phyloP scores from a whole-genome alignment of 92 coral and sea anemone species.

The Parazoanthus darwini region DNA sequence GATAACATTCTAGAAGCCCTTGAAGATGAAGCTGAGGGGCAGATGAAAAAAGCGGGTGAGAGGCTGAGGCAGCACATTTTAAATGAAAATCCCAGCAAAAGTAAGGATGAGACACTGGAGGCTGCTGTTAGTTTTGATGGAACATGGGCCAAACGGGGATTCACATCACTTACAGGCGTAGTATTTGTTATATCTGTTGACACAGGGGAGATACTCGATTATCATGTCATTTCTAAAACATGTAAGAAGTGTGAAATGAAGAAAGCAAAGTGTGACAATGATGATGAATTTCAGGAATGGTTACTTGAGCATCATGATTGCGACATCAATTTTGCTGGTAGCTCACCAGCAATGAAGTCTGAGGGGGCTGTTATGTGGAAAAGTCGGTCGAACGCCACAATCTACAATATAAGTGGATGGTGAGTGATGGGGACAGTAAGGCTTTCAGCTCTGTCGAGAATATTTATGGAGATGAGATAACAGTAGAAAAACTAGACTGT shows the following conservation, averaged over 20 bases:
- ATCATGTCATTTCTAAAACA: constrained; percentile 43
- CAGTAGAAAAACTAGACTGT: constrained; percentile 58
- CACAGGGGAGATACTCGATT: constrained; percentile 44
- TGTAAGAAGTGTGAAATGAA: constrained; percentile 45
- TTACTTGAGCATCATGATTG: constrained; percentile 21
- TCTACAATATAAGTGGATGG: constrained; percentile 55
- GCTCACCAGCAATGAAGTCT: constrained; percentile 62
- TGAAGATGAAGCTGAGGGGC: constrained; percentile 51
- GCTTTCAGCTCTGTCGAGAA: constrained; percentile 52
- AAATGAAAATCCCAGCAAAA: constrained; percentile 8
- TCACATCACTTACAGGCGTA: constrained; percentile 13
- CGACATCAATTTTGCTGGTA: constrained; percentile 43
- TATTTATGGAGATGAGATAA: constrained; percentile 26
- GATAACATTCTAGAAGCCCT: constrained; percentile 37
- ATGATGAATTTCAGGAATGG: constrained; percentile 31
- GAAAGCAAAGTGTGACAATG: constrained; percentile 33
- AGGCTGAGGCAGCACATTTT: constrained; percentile 28
- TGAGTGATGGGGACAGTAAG: constrained; percentile 53
- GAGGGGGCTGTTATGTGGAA: constrained; percentile 63
- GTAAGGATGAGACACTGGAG: constrained; percentile 5
- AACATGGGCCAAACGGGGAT: constrained; percentile 9
- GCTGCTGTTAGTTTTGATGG: constrained; percentile 13
- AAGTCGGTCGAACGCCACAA: not conserved
- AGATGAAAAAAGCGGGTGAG: constrained; percentile 42
- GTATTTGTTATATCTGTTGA: not conserved